Conservation (phyloP, 2,797 vertebrate species). For the Helostoma temminkii region DNA sequence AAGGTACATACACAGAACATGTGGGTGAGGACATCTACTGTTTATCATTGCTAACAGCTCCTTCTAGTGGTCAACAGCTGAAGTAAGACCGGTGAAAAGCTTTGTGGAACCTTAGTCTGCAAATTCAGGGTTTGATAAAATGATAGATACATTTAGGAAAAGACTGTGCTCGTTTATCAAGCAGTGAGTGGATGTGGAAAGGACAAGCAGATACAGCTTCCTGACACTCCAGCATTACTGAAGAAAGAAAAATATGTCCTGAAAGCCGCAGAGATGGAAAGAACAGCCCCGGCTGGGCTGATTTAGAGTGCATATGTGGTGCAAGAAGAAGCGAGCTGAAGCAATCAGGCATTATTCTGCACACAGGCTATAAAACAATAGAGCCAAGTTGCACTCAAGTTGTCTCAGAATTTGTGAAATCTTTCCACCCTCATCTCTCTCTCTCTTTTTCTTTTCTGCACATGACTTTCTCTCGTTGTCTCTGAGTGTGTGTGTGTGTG, state of each 20-base stretch:
- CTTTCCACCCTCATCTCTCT: background rate
- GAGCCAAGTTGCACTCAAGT: slow-evolving; percentile 55
- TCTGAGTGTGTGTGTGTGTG: background rate
- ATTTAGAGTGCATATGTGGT: slow-evolving; percentile 61
- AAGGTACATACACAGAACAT: background rate
- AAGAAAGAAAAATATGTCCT: slow-evolving; percentile 32
- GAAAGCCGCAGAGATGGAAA: slow-evolving; percentile 54
- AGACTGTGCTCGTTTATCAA: slow-evolving; percentile 32
- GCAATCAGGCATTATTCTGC: slow-evolving; percentile 62
- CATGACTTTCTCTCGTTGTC: background rate
- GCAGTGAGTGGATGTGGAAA: slow-evolving; percentile 39
- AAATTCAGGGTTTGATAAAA: slow-evolving; percentile 18
- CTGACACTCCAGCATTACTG: slow-evolving; percentile 38
- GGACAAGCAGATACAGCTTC: slow-evolving; percentile 33
- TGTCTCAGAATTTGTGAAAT: slow-evolving; percentile 54
- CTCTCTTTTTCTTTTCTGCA: slow-evolving; percentile 22
- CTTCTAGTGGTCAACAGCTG: slow-evolving; percentile 78
- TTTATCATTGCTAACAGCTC: slow-evolving; percentile 82
- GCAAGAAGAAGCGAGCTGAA: slow-evolving; percentile 59
- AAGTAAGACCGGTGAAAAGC: slow-evolving; percentile 35
- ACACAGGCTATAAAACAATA: slow-evolving; percentile 60
- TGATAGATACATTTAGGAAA: slow-evolving; percentile 33
- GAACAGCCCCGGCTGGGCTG: slow-evolving; percentile 39
- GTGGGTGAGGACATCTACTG: slow-evolving; percentile 11
- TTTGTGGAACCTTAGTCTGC: slow-evolving; percentile 32